A percentile compares a stretch with the other conserved stretches of the same genome.
These are phyloP conservation scores for Luperina testacea DNA, from an alignment of 2,888 invertebrate species.

Conservation along the genomic window DNA sequence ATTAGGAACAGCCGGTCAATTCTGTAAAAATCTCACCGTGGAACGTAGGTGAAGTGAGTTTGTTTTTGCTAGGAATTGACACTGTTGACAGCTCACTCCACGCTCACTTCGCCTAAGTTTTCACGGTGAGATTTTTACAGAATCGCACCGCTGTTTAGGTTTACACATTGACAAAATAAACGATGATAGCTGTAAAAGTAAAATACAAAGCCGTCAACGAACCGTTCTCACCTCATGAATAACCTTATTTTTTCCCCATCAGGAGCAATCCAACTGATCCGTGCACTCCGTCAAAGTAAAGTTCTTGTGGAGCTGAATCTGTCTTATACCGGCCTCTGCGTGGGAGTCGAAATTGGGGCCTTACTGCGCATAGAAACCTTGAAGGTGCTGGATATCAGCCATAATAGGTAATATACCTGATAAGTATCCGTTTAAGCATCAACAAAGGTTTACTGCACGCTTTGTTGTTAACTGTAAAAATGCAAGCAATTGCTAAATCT, in stretches of 20 bases:
- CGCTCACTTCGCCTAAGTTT: too few species aligned
- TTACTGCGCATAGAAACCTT: conserved; percentile 25
- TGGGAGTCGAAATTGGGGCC: neutral
- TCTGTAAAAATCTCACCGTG: too few species aligned
- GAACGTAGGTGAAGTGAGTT: too few species aligned
- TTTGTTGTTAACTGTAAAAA: too few species aligned
- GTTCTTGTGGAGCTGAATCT: conserved; percentile 28
- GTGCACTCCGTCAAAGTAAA: conserved; percentile 14
- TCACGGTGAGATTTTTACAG: too few species aligned
- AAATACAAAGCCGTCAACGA: neutral
- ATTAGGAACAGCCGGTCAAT: too few species aligned
- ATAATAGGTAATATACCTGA: conserved; percentile 35
- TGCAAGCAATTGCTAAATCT: too few species aligned
- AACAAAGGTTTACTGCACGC: neutral
- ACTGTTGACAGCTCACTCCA: too few species aligned
- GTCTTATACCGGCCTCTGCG: conserved; percentile 11
- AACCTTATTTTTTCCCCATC: neutral
- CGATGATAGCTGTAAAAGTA: neutral
- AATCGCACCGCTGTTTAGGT: too few species aligned
- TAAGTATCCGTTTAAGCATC: neutral
- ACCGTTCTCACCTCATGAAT: neutral
- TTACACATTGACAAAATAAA: neutral
- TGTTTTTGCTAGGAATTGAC: too few species aligned
- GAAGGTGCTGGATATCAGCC: conserved; percentile 28
- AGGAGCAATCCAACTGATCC: conserved; percentile 24